phyloP scores from a whole-genome alignment of 2,888 invertebrate genomes.

The Diplolepis rosae region DNA sequence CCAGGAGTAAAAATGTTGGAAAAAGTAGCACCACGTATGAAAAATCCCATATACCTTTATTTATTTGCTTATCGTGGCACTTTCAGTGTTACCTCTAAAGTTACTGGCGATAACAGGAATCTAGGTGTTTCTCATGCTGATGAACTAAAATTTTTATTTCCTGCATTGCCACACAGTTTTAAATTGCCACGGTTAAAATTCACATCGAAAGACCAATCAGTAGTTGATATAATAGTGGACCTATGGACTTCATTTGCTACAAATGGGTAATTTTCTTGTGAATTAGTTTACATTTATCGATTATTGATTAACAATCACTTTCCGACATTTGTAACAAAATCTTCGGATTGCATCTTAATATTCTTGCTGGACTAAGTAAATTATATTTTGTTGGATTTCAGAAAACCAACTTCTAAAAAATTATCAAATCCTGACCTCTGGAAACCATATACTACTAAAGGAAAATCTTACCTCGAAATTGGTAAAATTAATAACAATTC shows the following conservation, averaged over 20 bases:
- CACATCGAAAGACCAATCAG: neutral
- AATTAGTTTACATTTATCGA: neutral
- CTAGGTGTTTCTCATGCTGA: constrained; percentile 9
- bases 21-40: neutral
- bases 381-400: neutral
- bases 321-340: neutral
- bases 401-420: constrained; percentile 32
- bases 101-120: neutral
- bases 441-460: constrained; percentile 44
- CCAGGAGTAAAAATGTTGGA: neutral
- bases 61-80: constrained; percentile 5
- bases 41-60: neutral
- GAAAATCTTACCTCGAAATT: constrained; percentile 52
- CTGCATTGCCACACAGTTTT: neutral
- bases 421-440: constrained; percentile 38
- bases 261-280: constrained; percentile 25
- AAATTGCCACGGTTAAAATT: neutral
- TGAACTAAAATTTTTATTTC: constrained; percentile 1
- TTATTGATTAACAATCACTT: neutral
- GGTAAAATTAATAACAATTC: too few species aligned
- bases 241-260: constrained; percentile 32
- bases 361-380: too few species aligned
- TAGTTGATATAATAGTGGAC: constrained; percentile 35
- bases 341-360: neutral
- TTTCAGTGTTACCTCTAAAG: neutral